Percentiles rank a stretch among this genome's conserved stretches.
Conservation (phyloP, 2,797 vertebrate genomes). For the Notolepis coatsorum region DNA sequence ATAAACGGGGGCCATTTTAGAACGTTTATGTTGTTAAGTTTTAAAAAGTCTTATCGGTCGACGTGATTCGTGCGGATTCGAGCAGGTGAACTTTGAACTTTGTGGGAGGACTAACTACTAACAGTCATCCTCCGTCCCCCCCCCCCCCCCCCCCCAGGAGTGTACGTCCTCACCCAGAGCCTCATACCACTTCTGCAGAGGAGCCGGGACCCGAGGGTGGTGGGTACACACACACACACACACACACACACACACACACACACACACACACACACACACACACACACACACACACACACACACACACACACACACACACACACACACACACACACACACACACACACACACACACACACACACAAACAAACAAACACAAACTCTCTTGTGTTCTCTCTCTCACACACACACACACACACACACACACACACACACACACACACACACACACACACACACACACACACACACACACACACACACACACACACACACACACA, state of each 20-base stretch:
- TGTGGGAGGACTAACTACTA: too few relatives aligned
- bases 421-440: conserved; percentile 13
- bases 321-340: too few relatives aligned
- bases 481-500: neutral
- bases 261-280: neutral
- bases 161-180: conserved; percentile 78
- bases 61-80: too few relatives aligned
- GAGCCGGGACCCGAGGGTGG: conserved; percentile 80
- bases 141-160: conserved; percentile 53
- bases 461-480: neutral
- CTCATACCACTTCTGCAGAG: conserved; percentile 81
- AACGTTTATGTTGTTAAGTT: too few relatives aligned
- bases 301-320: too few relatives aligned
- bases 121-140: too few relatives aligned
- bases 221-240: conserved; percentile 48
- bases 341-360: conserved; percentile 2
- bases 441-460: conserved; percentile 20
- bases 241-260: neutral
- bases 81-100: too few relatives aligned
- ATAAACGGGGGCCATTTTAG: too few relatives aligned
- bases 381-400: too few relatives aligned
- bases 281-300: neutral
- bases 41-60: too few relatives aligned
- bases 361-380: conserved; percentile 11
- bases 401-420: conserved; percentile 21